Evolutionary conservation across 2,113 vertebrate genomes (phyloP), one percentile per base, ranked within the genome.

Genomic region (Coregonus clupeaformis): DNA sequence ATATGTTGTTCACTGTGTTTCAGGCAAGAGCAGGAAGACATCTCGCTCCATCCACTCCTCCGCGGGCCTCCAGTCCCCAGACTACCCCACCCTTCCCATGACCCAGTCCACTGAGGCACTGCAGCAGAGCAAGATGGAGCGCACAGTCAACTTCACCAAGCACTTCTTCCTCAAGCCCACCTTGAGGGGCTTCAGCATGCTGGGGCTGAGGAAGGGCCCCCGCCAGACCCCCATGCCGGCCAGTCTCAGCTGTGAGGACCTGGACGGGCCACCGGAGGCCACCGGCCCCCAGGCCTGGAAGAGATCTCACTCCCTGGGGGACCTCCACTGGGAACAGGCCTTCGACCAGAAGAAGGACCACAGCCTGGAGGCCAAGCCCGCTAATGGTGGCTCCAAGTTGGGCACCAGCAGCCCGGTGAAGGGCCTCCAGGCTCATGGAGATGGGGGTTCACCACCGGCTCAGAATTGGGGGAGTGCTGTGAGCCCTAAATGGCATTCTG

Each of bases 221-320:
- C 92, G 93, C 77, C 92, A 87, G 18, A 88, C 93, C 20, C 93
- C 92, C 0, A 91, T 95, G 49, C 91, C 92, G 0, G 89, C 94
- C 55, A 98, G 95, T 76, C 94, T 93, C 81, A 98, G 96, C 88
- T 98, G 92, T 71, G 98, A 99, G 90, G 92, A 94, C 78, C 91
- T 97, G 80, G 95, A 95, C 49, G 92, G 85, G 14, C 83, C 90
- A 3, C 88, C 83, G n/a, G 67, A 82, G 3, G 74, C 84, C 25
- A 32, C 73, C 0, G 92, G 89, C 4, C 6, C 79, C n/a, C 36
- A 68, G 36, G 42, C 67, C 0, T 97, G 95, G 94, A 96, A 95
- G 77, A 94, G 97, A 22, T 98, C 95, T 68, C 96, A 94, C 65
- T 99, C 97, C 1, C 89, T 99, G 76, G 96, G 96, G 20, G 94